Percentiles rank a stretch among this genome's conserved stretches.
Conservation (phyloP, 2,113 vertebrate species). For the Talpa occidentalis region DNA sequence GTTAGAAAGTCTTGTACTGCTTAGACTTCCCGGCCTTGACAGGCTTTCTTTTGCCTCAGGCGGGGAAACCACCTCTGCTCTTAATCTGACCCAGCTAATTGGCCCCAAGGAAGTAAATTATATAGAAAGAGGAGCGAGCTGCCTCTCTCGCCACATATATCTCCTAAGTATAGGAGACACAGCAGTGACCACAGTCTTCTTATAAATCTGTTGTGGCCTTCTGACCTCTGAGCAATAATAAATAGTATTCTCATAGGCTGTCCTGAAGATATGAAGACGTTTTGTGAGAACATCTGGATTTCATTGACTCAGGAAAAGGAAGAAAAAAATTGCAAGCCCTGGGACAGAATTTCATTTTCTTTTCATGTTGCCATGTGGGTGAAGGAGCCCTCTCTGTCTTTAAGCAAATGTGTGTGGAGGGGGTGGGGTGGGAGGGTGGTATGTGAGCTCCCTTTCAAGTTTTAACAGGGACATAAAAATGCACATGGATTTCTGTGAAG, state of each 20-base stretch:
- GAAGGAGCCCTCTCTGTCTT: constrained; percentile 56
- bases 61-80: constrained; percentile 67
- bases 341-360: constrained; percentile 86
- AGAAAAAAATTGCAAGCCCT: constrained; percentile 73
- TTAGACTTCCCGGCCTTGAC: constrained; percentile 40
- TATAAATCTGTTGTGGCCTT: constrained; percentile 77
- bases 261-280: constrained; percentile 78
- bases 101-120: constrained; percentile 66
- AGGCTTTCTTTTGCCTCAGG: constrained; percentile 31
- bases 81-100: constrained; percentile 79
- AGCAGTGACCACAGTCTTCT: constrained; percentile 75
- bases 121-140: constrained; percentile 54
- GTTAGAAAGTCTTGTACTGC: constrained; percentile 53
- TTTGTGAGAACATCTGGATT: constrained; percentile 86
- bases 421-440: neutral
- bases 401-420: neutral
- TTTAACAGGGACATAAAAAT: constrained; percentile 78
- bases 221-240: constrained; percentile 81
- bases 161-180: constrained; percentile 35
- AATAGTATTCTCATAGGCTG: constrained; percentile 68
- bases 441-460: constrained; percentile 74
- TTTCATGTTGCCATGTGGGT: constrained; percentile 76
- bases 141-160: constrained; percentile 12
- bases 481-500: constrained; percentile 68
- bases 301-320: constrained; percentile 83